Conservation (phyloP, 2,113 vertebrate species). For the Cyphomyrus discorhynchus region DNA sequence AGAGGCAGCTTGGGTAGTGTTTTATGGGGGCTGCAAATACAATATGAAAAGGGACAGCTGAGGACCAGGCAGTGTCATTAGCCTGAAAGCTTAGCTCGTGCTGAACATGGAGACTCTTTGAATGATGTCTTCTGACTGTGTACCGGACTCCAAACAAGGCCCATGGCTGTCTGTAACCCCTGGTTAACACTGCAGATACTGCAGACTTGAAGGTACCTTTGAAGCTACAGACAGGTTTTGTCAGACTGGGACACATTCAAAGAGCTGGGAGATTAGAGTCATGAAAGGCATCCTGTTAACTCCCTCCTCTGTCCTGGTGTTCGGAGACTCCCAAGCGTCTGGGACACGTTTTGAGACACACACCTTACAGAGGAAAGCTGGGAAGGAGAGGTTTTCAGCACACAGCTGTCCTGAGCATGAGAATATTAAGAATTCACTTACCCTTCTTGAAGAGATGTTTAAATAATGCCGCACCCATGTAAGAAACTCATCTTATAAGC, state of each 20-base stretch:
- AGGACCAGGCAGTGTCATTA: background rate
- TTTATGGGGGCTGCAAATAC: background rate
- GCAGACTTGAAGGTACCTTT: slow-evolving; percentile 15
- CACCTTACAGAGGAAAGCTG: background rate
- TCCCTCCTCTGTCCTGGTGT: slow-evolving; percentile 15
- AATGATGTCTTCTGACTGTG: background rate
- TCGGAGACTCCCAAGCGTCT: slow-evolving; percentile 21
- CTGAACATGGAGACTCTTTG: background rate
- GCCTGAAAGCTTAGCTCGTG: background rate
- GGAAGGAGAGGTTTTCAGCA: slow-evolving; percentile 6
- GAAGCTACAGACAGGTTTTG: slow-evolving; percentile 19
- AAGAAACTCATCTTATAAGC: background rate
- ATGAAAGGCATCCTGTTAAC: slow-evolving; percentile 17
- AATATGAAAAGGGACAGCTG: background rate
- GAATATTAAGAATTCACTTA: too few species aligned
- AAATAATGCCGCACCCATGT: background rate
- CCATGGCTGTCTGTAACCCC: slow-evolving; percentile 15
- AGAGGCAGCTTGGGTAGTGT: background rate
- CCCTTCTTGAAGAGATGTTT: background rate
- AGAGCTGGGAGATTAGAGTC: background rate
- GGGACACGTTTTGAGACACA: background rate
- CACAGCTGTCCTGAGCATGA: background rate
- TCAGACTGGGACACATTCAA: slow-evolving; percentile 18
- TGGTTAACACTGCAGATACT: slow-evolving; percentile 25
- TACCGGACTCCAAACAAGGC: slow-evolving; percentile 1